A percentile compares a stretch with the other conserved stretches of the same genome.
Evolutionary conservation across 2,797 vertebrate genomes (phyloP).

Genomic region (Rousettus madagascariensis): DNA sequence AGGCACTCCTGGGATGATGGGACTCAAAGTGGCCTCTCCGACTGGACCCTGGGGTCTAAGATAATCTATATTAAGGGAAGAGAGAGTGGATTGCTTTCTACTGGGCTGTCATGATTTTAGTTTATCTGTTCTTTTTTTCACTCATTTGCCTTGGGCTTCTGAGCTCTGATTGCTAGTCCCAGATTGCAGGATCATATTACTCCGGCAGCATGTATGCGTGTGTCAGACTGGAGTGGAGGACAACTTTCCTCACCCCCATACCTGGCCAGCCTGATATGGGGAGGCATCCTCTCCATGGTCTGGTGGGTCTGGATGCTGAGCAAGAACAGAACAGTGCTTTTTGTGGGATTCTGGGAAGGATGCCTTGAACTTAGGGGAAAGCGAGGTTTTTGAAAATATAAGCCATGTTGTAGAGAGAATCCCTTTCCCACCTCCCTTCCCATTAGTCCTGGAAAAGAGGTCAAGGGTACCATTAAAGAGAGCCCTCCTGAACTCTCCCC

Average conservation of each 20-base stretch:
- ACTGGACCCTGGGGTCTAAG: not conserved
- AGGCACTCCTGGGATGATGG: not conserved
- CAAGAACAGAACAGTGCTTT: not conserved
- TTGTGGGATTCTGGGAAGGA: not conserved
- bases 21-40: not conserved
- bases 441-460: not conserved
- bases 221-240: not conserved
- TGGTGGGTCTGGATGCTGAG: not conserved
- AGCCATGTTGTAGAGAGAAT: not conserved
- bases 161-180: not conserved
- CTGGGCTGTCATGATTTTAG: not conserved
- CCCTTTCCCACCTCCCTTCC: not conserved
- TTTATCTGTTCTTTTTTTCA: not conserved
- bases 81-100: not conserved
- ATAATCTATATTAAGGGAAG: not conserved
- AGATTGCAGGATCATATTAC: not conserved
- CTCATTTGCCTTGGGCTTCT: not conserved
- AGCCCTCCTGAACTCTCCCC: not conserved
- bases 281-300: not conserved
- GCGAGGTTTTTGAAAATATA: constrained; percentile 12
- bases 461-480: not conserved
- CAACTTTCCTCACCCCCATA: not conserved
- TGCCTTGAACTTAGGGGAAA: not conserved
- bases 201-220: not conserved
- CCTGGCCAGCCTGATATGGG: not conserved